Evolutionary conservation across 2,113 vertebrate genomes (phyloP), one percentile per base, ranked within the genome.

Genomic region (Miniopterus natalensis): DNA sequence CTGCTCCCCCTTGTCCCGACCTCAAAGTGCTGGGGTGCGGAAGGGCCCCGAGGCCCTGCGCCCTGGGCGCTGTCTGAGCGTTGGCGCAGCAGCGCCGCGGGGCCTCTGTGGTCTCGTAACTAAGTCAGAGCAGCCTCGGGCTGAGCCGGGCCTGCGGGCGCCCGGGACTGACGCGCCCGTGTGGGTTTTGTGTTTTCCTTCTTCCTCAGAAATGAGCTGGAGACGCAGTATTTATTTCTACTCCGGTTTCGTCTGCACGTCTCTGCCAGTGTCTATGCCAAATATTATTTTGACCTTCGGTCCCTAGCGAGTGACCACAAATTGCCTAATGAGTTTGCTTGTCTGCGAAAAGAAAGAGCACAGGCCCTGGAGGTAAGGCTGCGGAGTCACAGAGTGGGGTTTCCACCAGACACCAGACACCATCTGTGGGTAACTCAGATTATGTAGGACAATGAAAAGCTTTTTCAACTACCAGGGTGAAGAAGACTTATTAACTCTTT

Each of bases 241-340:
- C 97, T 99, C 95, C 98, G 99, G 97, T 99, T 99, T 97, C 98
- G 99, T 98, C 99, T 99, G 97, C 98, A 99, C 95, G 98, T 99
- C 97, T 98, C 99, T 95, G 98, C 98, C 98, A 99, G 99, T 98
- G 99, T 99, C 98, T 99, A 99, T 94, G 98, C 99, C 99, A 99
- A 99, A 99, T 99, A 99, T 98, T 99, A 99, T 98, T 99, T 99
- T 97, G 99, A 99, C 98, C 98, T 99, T 96, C 98, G 98, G 94
- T 99, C 98, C 80, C 98, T 99, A 98, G 99, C 99, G 95, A 98
- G 98, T 97, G 98, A 99, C 97, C 99, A 99, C 98, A 98, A 99
- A 95, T 95, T 99, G 97, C 98, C 97, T 97, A 99, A 99, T 98
- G 98, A 98, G 42, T 98, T 99, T 98, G 98, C 99, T 97, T 98